phyloP scores from a whole-genome alignment of 2,797 vertebrate species.

The Chromobotia macracanthus region DNA sequence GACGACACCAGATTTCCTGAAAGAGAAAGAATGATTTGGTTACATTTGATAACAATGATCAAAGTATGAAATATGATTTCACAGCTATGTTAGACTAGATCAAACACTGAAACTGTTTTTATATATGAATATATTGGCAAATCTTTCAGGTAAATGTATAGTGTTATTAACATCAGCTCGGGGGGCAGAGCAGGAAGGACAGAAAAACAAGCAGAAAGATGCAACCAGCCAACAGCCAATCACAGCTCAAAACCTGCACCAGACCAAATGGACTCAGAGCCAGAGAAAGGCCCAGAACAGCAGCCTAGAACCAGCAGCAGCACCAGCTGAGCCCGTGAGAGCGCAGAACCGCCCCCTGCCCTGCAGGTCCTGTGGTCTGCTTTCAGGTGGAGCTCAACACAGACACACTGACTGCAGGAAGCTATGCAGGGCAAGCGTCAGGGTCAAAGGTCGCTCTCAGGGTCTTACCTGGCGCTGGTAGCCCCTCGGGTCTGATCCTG shows the following conservation, averaged over 20 bases:
- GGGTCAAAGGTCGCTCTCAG: slow-evolving; percentile 67
- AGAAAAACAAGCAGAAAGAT: slow-evolving; percentile 75
- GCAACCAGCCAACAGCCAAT: slow-evolving; percentile 55
- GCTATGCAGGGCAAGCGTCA: slow-evolving; percentile 48
- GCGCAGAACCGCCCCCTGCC: no score
- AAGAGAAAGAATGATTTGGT: no score
- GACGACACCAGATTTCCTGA: slow-evolving; percentile 74
- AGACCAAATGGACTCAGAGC: no score
- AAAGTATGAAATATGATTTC: no score
- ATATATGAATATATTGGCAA: no score
- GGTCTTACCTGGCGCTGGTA: slow-evolving; percentile 90
- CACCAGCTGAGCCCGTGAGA: no score
- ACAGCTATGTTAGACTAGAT: no score
- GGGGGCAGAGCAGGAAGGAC: slow-evolving; percentile 79
- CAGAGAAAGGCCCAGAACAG: slow-evolving; percentile 40
- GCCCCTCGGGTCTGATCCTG: slow-evolving; percentile 86
- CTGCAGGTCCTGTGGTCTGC: no score
- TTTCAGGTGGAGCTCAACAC: not conserved
- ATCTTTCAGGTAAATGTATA: no score
- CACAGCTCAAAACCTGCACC: slow-evolving; percentile 28
- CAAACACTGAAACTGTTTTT: no score
- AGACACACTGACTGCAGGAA: slow-evolving; percentile 17
- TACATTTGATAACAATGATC: no score
- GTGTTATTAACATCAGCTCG: no score
- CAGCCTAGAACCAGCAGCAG: slow-evolving; percentile 19